Evolutionary conservation across 2,888 invertebrate genomes (phyloP), one percentile per base, ranked within the genome.

Genomic region (Chelonus formosanus): DNA sequence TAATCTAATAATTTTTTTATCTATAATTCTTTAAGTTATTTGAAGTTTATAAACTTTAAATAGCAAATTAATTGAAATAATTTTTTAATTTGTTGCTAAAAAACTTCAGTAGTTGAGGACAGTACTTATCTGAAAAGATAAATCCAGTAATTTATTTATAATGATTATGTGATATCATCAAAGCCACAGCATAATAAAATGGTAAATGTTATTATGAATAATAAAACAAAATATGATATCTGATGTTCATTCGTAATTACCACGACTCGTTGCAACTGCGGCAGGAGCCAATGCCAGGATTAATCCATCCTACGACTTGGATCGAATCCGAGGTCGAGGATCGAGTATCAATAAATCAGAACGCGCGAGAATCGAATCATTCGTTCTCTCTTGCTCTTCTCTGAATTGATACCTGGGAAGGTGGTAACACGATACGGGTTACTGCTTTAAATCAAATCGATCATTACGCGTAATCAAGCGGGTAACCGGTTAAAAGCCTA

Each of bases 401-500:
- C 20, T 32, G 67, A 34, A 53, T 44, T 56, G 63, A 65, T 71
- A 72, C 70, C 73, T 71, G 73, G 71, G 62, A 70, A 72, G 70
- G 68, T 69, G 67, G 82, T 76, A 82, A 83, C 69, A 68, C 71
- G 78, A 78, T 76, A 78, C 76, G 73, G 70, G 68, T 71, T 73
- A 74, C 72, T 73, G 74, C 68, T 74, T 68, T 76, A 76, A 80
- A 79, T 81, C 78, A 77, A 77, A 78, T 81, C 78, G 79, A 81
- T 80, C 77, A 83, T 83, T 80, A 80, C 77, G 74, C 75, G 75
- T 80, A 82, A 83, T 81, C 79, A 79, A 79, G 77, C 78, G 78
- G 74, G 74, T 76, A 78, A 80, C 75, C 77, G 76, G 77, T 74
- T 75, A 70, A 73, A 74, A 54, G 63, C 45, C 50, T 59, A 43